Evolutionary conservation across 2,888 invertebrate genomes (phyloP).

Genomic region (Orchesella flavescens): DNA sequence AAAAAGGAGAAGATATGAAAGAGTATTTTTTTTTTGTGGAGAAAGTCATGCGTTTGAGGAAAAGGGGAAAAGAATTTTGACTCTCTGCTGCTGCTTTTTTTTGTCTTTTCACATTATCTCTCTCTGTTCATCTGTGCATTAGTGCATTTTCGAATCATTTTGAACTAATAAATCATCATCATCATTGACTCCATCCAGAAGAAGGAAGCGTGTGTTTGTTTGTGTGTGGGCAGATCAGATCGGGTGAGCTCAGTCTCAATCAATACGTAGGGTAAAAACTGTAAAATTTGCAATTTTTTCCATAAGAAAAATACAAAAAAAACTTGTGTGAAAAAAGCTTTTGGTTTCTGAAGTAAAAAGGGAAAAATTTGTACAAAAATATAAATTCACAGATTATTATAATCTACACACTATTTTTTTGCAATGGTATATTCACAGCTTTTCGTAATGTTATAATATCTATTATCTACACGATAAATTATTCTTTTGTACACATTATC

Average conservation of each 20-base stretch:
- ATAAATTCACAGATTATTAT: not conserved
- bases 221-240: slow-evolving; percentile 20
- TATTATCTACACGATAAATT: slow-evolving; percentile 15
- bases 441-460: slow-evolving; percentile 1
- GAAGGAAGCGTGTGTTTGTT: slow-evolving; percentile 18
- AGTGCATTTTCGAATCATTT: slow-evolving; percentile 29
- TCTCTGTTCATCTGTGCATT: slow-evolving; percentile 64
- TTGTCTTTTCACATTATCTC: not conserved
- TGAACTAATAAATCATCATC: slow-evolving; percentile 19
- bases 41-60: slow-evolving; percentile 13
- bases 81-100: slow-evolving; percentile 48
- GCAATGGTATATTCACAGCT: slow-evolving; percentile 46
- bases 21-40: not conserved
- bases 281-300: slow-evolving; percentile 48
- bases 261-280: slow-evolving; percentile 62
- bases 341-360: slow-evolving; percentile 4
- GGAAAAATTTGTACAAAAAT: slow-evolving; percentile 39
- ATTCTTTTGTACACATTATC: not conserved
- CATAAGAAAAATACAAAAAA: slow-evolving; percentile 21
- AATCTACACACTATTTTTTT: slow-evolving; percentile 6
- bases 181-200: slow-evolving; percentile 42
- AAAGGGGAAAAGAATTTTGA: slow-evolving; percentile 47
- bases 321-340: not conserved
- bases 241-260: slow-evolving; percentile 59
- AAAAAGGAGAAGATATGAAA: not conserved